Evolutionary conservation across 2,113 vertebrate species (phyloP).

Genomic region (Ifrita kowaldi): DNA sequence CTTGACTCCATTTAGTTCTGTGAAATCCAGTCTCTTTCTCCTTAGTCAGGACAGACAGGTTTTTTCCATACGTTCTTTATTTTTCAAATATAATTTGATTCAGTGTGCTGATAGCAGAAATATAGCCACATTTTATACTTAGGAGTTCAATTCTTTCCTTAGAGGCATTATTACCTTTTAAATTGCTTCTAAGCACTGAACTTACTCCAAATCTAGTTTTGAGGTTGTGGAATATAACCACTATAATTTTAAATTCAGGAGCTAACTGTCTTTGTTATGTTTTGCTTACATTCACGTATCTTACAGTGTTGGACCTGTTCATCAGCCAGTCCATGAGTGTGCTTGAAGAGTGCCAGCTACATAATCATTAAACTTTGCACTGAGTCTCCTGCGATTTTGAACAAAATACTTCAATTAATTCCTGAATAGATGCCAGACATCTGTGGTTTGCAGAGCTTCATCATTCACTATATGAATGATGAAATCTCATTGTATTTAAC

Average conservation of each 20-base stretch:
- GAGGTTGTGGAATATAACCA: not conserved
- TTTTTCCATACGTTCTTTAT: not conserved
- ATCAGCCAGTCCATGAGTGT: not conserved
- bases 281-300: not conserved
- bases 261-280: not conserved
- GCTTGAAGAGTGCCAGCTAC: not conserved
- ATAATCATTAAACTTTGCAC: not conserved
- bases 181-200: not conserved
- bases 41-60: not conserved
- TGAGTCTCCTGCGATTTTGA: not conserved
- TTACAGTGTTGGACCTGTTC: not conserved
- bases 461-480: not conserved
- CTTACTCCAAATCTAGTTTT: not conserved
- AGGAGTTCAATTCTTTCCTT: not conserved
- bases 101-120: not conserved
- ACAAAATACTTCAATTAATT: not conserved
- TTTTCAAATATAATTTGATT: slow-evolving; percentile 24
- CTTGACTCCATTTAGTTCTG: not conserved
- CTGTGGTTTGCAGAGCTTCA: not conserved
- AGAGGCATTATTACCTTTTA: not conserved
- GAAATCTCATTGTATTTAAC: not conserved
- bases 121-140: not conserved
- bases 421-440: not conserved
- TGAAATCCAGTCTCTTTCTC: not conserved
- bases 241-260: not conserved